These are phyloP conservation scores for Petrophora chlorosata DNA, from an alignment of 2,888 invertebrate species.

Conservation along the genomic window DNA sequence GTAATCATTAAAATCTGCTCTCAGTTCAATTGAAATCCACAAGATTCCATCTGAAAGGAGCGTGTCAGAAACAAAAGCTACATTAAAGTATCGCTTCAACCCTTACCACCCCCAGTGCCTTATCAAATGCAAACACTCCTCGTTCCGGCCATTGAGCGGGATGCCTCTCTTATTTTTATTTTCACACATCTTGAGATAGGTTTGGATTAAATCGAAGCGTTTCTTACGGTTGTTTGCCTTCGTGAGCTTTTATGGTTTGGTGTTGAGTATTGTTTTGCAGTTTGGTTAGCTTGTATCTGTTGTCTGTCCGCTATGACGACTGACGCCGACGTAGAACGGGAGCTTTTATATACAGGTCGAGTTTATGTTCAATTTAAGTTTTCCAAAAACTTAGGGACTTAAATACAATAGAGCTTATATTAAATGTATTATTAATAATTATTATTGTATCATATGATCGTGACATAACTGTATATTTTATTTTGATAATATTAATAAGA, in stretches of 20 bases:
- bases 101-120: slow-evolving; percentile 52
- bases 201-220: slow-evolving; percentile 55
- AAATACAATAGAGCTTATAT: too few relatives aligned
- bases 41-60: slow-evolving; percentile 9
- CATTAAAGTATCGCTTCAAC: slow-evolving; percentile 42
- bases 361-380: too few relatives aligned
- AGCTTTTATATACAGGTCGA: too few relatives aligned
- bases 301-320: neutral
- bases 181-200: slow-evolving; percentile 57
- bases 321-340: too few relatives aligned
- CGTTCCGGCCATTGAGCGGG: slow-evolving; percentile 77
- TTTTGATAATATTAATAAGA: too few relatives aligned
- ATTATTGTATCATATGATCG: too few relatives aligned
- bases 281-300: slow-evolving; percentile 12
- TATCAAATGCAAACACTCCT: slow-evolving; percentile 81
- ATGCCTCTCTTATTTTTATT: slow-evolving; percentile 73
- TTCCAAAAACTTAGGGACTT: too few relatives aligned
- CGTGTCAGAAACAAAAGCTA: slow-evolving; percentile 32
- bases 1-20: too few relatives aligned
- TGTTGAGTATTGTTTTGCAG: slow-evolving; percentile 22
- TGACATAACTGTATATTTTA: too few relatives aligned
- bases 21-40: slow-evolving; percentile 4
- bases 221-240: slow-evolving; percentile 42
- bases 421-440: too few relatives aligned
- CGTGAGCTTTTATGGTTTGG: slow-evolving; percentile 42